Base-by-base conservation (phyloP, 1,140 invertebrate species). In the Ceratoteleas bidentatus region DNA sequence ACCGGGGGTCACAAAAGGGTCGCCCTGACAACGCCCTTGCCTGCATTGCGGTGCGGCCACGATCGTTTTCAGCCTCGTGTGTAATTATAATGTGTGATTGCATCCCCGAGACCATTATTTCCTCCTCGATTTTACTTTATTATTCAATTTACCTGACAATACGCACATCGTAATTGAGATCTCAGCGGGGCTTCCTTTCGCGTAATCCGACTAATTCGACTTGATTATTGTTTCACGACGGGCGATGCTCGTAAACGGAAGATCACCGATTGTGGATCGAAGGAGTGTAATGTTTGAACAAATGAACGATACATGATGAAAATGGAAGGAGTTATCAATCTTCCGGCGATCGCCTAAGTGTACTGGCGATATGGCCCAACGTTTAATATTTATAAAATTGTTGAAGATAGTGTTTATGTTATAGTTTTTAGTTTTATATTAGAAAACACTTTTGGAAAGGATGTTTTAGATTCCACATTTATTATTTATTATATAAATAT, bases 11-110 rank as follows among this genome's bases (percentile, higher is more conserved):
- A 84, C 84, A 85, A 83, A 83, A 88, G 88, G 88, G 89, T 90
- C 88, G 86, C 85, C 90, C 89, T 90, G 89, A 91, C 90, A 90
- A 91, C 90, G 89, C 88, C 89, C 87, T 89, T 89, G 87, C 89
- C 90, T 90, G 89, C 89, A 90, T 87, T 91, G 90, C 90, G 84
- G 86, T 86, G 79, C 77, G 66, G 36, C 74, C 53, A 54, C 74
- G 69, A 84, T 81, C 65, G 83, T 60, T 81, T 81, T 64, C 70
- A 81, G 65, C 72, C 57, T 74, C 64, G 74, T 78, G 75, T 78
- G 52, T 77, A 83, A 83, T 83, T 83, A 74, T 75, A 65, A 81
- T 83, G 72, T 79, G 74, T 83, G 75, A 79, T 76, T 83, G 69
- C 62, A 69, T 83, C 78, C 40, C 57, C 64, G 3, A 70, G 70